Percentiles rank a stretch among this genome's conserved stretches.
Evolutionary conservation across 2,113 vertebrate genomes (phyloP).

Genomic region (Osmerus mordax): DNA sequence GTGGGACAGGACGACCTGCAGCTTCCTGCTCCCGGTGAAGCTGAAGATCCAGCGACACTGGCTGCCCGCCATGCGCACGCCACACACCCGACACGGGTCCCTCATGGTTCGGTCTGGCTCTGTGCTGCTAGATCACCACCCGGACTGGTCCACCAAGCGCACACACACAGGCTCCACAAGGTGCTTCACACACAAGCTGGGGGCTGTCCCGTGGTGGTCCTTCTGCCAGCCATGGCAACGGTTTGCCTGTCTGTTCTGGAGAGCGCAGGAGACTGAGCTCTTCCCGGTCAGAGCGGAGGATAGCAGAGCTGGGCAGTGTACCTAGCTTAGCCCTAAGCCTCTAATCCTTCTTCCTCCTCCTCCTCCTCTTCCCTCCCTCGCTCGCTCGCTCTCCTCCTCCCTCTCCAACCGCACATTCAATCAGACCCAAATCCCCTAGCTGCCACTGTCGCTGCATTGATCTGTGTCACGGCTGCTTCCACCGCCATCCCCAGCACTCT

Average conservation of each 20-base stretch:
- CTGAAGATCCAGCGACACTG: conserved; percentile 77
- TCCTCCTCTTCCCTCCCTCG: conserved; percentile 48
- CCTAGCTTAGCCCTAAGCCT: conserved; percentile 58
- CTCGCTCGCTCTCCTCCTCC: conserved; percentile 34
- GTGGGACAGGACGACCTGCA: conserved; percentile 71
- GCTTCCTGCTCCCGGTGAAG: conserved; percentile 56
- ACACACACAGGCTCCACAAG: conserved; percentile 6
- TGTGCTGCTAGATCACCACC: not conserved
- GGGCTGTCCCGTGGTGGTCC: not conserved
- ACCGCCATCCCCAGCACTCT: conserved; percentile 16
- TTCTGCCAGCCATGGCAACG: not conserved
- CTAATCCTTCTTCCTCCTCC: conserved; percentile 64
- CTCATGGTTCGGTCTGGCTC: conserved; percentile 44
- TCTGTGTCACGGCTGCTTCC: conserved; percentile 27
- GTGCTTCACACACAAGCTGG: conserved; percentile 8
- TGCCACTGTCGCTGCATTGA: conserved; percentile 22
- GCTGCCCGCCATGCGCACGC: conserved; percentile 58
- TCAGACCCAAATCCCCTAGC: conserved; percentile 57
- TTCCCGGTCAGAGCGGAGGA: conserved; percentile 25
- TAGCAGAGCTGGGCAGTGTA: no score
- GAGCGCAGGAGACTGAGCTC: conserved; percentile 21
- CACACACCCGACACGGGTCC: conserved; percentile 71
- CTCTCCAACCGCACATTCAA: conserved; percentile 45
- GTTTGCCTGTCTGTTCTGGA: not conserved
- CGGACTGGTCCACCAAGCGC: not conserved